Percentiles rank a stretch among this genome's conserved stretches.
phyloP scores from a whole-genome alignment of 2,888 invertebrate genomes.

The Plebejus melissa region DNA sequence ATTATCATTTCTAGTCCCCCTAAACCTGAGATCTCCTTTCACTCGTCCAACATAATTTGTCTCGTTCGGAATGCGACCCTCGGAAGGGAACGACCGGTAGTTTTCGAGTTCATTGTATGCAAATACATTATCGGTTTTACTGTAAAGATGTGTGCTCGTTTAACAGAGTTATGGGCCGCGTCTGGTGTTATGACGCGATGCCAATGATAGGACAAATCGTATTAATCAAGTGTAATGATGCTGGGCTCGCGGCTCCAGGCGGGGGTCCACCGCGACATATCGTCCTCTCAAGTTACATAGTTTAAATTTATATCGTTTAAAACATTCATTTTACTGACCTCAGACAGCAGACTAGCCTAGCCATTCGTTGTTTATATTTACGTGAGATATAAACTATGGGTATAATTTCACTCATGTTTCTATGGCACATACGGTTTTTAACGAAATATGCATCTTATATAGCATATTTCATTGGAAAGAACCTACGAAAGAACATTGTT shows the following conservation, averaged over 20 bases:
- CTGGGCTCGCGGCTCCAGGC: constrained; percentile 50
- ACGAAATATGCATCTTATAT: not conserved
- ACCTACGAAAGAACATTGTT: not conserved
- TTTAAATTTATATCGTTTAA: constrained; percentile 26
- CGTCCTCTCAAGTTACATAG: constrained; percentile 23
- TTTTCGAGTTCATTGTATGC: constrained; percentile 62
- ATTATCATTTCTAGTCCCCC: not conserved
- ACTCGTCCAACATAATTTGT: constrained; percentile 2
- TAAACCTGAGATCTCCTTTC: not conserved
- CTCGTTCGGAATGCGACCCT: constrained; percentile 49
- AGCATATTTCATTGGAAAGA: not conserved
- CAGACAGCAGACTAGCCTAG: not conserved
- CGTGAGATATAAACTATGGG: not conserved
- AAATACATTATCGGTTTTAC: constrained; percentile 55
- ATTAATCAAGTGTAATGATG: constrained; percentile 69
- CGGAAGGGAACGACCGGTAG: constrained; percentile 42
- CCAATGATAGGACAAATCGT: constrained; percentile 54
- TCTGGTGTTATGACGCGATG: constrained; percentile 52
- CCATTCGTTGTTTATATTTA: not conserved
- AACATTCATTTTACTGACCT: constrained; percentile 8
- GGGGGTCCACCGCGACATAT: constrained; percentile 58
- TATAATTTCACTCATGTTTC: not conserved
- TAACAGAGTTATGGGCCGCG: constrained; percentile 59
- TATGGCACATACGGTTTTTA: not conserved
- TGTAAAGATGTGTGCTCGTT: constrained; percentile 58